Base-by-base conservation (phyloP, 2,797 vertebrate species). In the Benthosema pterotum region DNA sequence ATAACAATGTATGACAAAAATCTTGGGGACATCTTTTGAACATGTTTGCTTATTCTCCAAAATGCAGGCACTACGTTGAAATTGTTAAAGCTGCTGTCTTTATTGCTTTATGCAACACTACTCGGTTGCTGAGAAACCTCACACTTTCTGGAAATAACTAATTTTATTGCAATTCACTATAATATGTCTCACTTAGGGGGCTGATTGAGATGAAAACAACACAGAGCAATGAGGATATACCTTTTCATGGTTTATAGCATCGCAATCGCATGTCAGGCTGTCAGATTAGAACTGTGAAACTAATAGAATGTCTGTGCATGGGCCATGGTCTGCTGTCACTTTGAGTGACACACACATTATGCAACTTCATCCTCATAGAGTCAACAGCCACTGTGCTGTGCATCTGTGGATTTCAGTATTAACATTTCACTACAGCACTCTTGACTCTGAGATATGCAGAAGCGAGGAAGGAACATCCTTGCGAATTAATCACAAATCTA, bases 391-490 rank as follows among this genome's bases (percentile, higher is more conserved):
- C 15, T n/a, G 46, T 48, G 6, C 16, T n/a, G 16, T 18, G 17
- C 19, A 3, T 52, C 13, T 45, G 28, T 25, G 47, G n/a, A 57
- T 53, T 14, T 5, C 0, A 16, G 15, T 13, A 14, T 15, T 8
- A 49, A 61, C 58, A 16, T 12, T 32, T 2, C 8, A 15, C 5
- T 12, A 19, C 55, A 19, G 43, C 53, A 48, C 55, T 48, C n/a
- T n/a, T 4, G 17, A 22, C 32, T 25, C 55, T 65, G n/a, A 63
- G 1, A 25, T 15, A 46, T 42, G 6, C 48, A 57, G 53, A 59
- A 18, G 4, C 4, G 0, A 3, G 32, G 32, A 38, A 38, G 8
- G 32, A 38, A 38, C 32, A 38, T 38, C 32, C 32, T 38, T 38
- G 32, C 1, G 32, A 38, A 38, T 38, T 38, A 38, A 38, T 38